Evolutionary conservation across 2,113 vertebrate genomes (phyloP).

Genomic region (Crotalus tigris): DNA sequence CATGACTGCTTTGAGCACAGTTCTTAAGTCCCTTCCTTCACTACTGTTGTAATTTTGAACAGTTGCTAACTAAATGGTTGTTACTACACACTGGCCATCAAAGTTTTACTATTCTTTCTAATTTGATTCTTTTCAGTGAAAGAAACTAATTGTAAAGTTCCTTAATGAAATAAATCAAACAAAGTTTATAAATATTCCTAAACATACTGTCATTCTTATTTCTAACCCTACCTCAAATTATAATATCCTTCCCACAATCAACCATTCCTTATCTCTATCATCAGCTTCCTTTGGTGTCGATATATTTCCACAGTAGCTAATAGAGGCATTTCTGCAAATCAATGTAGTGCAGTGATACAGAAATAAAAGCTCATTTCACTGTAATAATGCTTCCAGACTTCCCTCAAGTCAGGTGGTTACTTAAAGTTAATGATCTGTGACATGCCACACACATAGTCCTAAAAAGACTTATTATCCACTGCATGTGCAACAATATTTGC

Average conservation of each 20-base stretch:
- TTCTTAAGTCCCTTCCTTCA: not conserved
- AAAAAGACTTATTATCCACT: constrained; percentile 95
- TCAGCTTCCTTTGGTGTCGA: constrained; percentile 67
- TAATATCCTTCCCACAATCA: constrained; percentile 44
- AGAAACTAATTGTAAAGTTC: constrained; percentile 17
- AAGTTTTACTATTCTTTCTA: constrained; percentile 17
- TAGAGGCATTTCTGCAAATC: constrained; percentile 87
- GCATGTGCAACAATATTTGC: constrained; percentile 99
- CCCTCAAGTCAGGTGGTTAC: constrained; percentile 91
- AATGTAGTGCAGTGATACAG: constrained; percentile 81
- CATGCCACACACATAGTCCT: constrained; percentile 98
- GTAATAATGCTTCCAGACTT: constrained; percentile 95
- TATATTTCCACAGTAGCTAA: constrained; percentile 74
- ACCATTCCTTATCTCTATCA: constrained; percentile 63
- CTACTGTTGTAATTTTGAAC: not conserved
- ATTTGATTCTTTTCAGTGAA: constrained; percentile 14
- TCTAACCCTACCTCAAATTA: constrained; percentile 42
- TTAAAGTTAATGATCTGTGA: constrained; percentile 95
- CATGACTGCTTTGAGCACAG: not conserved
- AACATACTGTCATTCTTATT: constrained; percentile 39
- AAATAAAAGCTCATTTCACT: constrained; percentile 89
- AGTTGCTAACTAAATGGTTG: not conserved
- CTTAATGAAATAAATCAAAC: constrained; percentile 7
- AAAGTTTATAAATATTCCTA: constrained; percentile 26
- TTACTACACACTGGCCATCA: not conserved